Evolutionary conservation across 2,888 invertebrate species (phyloP).

Genomic region (Drosophila anomalata): DNA sequence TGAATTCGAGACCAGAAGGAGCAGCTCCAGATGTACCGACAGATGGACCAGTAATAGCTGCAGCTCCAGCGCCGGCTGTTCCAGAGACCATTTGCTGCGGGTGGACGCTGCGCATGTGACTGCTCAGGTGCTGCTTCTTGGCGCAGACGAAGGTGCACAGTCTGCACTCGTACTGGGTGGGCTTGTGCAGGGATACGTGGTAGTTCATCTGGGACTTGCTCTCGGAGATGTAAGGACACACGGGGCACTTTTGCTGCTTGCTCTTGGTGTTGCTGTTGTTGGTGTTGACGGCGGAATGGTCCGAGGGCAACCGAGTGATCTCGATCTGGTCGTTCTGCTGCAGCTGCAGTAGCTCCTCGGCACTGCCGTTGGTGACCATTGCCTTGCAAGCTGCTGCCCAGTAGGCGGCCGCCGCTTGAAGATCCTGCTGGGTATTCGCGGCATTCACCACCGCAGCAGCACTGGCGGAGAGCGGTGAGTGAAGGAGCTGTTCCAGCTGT

Average conservation of each 20-base stretch:
- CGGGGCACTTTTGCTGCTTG: constrained; percentile 90
- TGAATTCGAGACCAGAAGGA: constrained; percentile 65
- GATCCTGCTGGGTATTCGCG: constrained; percentile 73
- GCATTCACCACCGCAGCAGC: constrained; percentile 75
- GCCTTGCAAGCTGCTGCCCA: constrained; percentile 78
- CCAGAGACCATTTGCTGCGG: constrained; percentile 59
- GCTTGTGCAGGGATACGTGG: constrained; percentile 92
- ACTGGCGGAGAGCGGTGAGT: constrained; percentile 67
- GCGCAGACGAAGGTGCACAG: constrained; percentile 93
- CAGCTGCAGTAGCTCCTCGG: constrained; percentile 76
- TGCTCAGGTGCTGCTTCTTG: constrained; percentile 91
- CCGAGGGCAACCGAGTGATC: constrained; percentile 77
- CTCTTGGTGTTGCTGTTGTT: constrained; percentile 69
- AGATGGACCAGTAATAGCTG: constrained; percentile 3
- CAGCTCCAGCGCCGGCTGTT: constrained; percentile 2
- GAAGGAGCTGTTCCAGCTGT: constrained; percentile 65
- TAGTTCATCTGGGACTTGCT: constrained; percentile 94
- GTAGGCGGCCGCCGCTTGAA: constrained; percentile 79
- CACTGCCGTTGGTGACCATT: constrained; percentile 57
- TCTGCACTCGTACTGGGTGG: constrained; percentile 88
- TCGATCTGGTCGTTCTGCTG: constrained; percentile 83
- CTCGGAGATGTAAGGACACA: constrained; percentile 93
- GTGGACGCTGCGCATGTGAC: constrained; percentile 89
- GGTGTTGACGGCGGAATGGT: constrained; percentile 18
- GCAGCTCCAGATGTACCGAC: constrained; percentile 3